Evolutionary conservation across 2,113 vertebrate species (phyloP).

Genomic region (Camarhynchus parvulus): DNA sequence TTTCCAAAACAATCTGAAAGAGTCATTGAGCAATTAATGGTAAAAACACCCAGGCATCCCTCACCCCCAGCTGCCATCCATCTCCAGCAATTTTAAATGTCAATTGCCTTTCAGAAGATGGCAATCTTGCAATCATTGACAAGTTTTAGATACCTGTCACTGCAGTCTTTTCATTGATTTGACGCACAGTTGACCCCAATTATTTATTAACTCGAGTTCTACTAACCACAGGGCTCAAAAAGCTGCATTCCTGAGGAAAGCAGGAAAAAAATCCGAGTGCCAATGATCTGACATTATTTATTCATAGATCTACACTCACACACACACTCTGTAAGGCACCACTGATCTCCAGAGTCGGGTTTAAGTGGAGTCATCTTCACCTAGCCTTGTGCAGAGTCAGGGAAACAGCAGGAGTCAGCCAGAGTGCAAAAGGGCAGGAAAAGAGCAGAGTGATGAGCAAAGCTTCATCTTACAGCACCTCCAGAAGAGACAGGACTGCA

Average conservation of each 20-base stretch:
- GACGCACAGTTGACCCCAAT: not conserved
- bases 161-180: not conserved
- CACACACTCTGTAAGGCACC: not conserved
- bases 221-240: not conserved
- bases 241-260: not conserved
- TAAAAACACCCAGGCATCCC: not conserved
- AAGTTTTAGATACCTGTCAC: not conserved
- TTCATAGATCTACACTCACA: not conserved
- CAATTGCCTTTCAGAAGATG: not conserved
- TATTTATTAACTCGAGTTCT: not conserved
- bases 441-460: not conserved
- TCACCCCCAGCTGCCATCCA: not conserved
- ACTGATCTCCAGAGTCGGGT: not conserved
- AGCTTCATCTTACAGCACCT: not conserved
- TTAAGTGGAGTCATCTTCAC: not conserved
- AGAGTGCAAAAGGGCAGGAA: not conserved
- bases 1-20: not conserved
- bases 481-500: not conserved
- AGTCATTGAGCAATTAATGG: not conserved
- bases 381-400: not conserved
- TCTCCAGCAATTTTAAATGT: not conserved
- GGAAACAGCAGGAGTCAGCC: not conserved
- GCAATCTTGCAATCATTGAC: not conserved
- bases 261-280: accelerated
- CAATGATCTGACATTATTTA: not conserved